A percentile compares a stretch with the other conserved stretches of the same genome.
Evolutionary conservation across 2,888 invertebrate species (phyloP).

Genomic region (Callinectes sapidus): DNA sequence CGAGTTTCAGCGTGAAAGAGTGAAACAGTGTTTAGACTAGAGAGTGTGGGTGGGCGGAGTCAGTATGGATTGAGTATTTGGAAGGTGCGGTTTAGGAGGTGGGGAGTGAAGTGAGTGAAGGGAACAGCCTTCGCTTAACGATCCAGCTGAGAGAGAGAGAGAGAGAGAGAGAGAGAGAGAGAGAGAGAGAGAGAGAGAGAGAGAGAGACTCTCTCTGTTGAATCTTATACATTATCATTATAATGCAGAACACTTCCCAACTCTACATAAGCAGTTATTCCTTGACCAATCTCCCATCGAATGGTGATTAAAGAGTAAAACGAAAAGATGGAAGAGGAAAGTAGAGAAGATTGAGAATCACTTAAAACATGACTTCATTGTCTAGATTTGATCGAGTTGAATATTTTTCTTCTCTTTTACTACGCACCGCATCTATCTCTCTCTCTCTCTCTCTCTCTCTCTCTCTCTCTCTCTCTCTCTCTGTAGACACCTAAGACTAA

Average conservation of each 20-base stretch:
- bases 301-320: background rate
- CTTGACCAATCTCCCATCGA: background rate
- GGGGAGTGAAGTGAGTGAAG: background rate
- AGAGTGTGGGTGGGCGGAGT: background rate
- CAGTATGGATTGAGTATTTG: background rate
- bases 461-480: slow-evolving; percentile 20
- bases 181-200: slow-evolving; percentile 23
- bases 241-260: background rate
- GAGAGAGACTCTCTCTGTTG: background rate
- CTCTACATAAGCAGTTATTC: background rate
- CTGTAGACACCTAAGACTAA: background rate
- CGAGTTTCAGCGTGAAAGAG: background rate
- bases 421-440: background rate
- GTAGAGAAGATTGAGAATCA: background rate
- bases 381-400: background rate
- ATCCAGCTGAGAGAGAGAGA: background rate
- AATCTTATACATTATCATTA: background rate
- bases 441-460: slow-evolving; percentile 16
- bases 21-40: background rate
- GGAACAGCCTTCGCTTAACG: slow-evolving; percentile 19
- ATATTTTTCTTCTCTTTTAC: no score
- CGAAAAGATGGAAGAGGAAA: background rate
- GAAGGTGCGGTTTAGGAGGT: background rate
- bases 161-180: slow-evolving; percentile 25
- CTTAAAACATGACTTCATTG: background rate